Base-by-base conservation (phyloP, 2,888 invertebrate species). In the Volucella inflata region DNA sequence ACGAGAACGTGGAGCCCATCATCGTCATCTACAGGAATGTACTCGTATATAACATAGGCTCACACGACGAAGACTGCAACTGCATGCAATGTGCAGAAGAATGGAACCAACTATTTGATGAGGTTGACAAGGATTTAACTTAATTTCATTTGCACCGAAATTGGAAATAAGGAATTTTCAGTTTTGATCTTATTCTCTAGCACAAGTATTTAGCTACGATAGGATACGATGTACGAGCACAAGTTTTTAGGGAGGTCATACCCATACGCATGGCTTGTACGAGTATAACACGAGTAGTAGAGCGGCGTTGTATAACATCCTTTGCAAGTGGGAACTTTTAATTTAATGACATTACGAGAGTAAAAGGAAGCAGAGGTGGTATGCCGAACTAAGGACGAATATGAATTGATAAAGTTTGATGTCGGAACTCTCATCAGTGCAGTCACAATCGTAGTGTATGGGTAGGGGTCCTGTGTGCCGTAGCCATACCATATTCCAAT, bases 121-220 rank as follows among this genome's bases (percentile, higher is more conserved):
- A 88, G 87, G 87, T 88, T 88, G 87, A 87, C 87, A 87, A 88
- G 87, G 88, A 88, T 87, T 88, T 88, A 88, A 88, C 87, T 87
- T 88, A 87, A 88, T 88, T 88, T 87, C 57, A 71, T 87, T 82
- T 78, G 78, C 87, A 87, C 81, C 71, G 76, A 81, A 85, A 85
- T 85, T 85, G 81, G 81, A 85, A 85, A 85, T 85, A 81, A 80
- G 85, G 85, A 85, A 85, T 81, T 85, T 68, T 72, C 67, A 85
- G 64, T 85, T 85, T 85, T 85, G 76, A 81, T 85, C 85, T 76
- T 81, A 80, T 85, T 85, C 85, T 67, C 59, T n/a, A 38, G 55
- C 10, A 76, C 67, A 77, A 72, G 82, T 67, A 60, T 21, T 9
- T 48, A 48, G 60, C 46, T 46, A 50, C 40, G 38, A 46, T 36